Base-by-base conservation (phyloP, 35 echinoderm and acorn worm genomes). In the Hemicentrotus pulcherrimus region DNA sequence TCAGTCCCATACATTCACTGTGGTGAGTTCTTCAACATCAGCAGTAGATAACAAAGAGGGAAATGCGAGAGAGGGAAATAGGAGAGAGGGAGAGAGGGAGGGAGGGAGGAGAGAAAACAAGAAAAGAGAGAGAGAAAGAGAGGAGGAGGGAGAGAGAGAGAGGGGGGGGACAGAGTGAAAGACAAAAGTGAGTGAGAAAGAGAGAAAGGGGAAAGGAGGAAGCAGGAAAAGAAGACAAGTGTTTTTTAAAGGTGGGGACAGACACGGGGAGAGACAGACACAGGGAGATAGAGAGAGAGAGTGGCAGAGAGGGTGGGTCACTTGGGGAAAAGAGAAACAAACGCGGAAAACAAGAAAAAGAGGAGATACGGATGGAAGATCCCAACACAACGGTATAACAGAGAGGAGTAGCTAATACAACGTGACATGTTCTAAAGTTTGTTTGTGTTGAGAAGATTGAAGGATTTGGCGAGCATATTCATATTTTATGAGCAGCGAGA, bases 381-480 rank as follows among this genome's bases (percentile, higher is more conserved):
- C 65, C 65, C 24, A 28, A 78, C 65, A 70, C 22, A 18, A 70
- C 65, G 4, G 65, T n/a, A 6, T 78, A 70, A 70, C 22, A 78
- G 3, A 78, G 50, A 55, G 65, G n/a, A 18, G 65, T 0, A n/a
- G 65, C 65, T 78, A 78, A 78, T 78, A 78, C 65, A 78, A 78
- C 65, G n/a, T 78, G 65, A 78, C 65, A n/a, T 78, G 65, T 78
- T 78, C 22, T 78, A 6, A 78, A 28, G 65, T 78, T 78, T 78
- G 65, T 78, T 78, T 78, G 65, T 78, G 65, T 78, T 78, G 65
- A 78, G 65, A 78, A 78, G 65, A 78, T 78, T 78, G 65, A 78
- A 24, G 65, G 65, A 78, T 78, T 78, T 78, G 65, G 19, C 4
- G 28, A n/a, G 65, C 65, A 24, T 78, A 5, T 78, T 78, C 65